Base-by-base conservation (phyloP, 2,888 invertebrate species). In the Phaonia tiefii region DNA sequence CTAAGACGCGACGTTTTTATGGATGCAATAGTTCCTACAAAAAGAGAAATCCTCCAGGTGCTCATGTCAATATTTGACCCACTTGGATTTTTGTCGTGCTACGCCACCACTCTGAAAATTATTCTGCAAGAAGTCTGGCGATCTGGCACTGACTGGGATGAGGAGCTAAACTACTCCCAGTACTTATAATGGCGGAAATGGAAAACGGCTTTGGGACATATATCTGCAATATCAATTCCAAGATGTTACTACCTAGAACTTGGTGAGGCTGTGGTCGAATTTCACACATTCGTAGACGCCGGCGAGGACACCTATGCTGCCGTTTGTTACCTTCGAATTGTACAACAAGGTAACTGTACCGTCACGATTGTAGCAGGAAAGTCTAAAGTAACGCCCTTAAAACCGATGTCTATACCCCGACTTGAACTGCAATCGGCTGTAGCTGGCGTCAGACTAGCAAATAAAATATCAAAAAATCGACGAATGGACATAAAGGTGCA, bases 21-120 rank as follows among this genome's bases (percentile, higher is more conserved):
- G 5, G n/a, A 72, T 11, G 13, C 15, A 1, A 49, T 65, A 10
- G 13, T 31, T 7, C 76, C 78, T 1, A 79, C 76, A 10, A 83
- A 82, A 37, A 15, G 79, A 22, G 79, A 82, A 25, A 5, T 60
- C 5, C 74, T 80, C 11, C 81, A 79, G 46, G 69, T 76, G 4
- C 65, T 80, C 7, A 80, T 83, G 76, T n/a, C n/a, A n/a, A 83
- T 83, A 26, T 82, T 74, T 54, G 78, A 80, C 25, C 82, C 80
- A 0, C 58, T 80, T 7, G 82, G 79, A 0, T 74, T 84, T 20
- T 20, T 83, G 5, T 77, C 77, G 26, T 77, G 66, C 46, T 80
- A 77, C 65, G 83, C 84, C 0, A 77, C 69, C 2, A 22, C 56
- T 0, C 39, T 84, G 11, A 83, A 83, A 72, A 80, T 83, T 13